phyloP scores from a whole-genome alignment of 2,888 invertebrate genomes.

The Cremastinae sp. region DNA sequence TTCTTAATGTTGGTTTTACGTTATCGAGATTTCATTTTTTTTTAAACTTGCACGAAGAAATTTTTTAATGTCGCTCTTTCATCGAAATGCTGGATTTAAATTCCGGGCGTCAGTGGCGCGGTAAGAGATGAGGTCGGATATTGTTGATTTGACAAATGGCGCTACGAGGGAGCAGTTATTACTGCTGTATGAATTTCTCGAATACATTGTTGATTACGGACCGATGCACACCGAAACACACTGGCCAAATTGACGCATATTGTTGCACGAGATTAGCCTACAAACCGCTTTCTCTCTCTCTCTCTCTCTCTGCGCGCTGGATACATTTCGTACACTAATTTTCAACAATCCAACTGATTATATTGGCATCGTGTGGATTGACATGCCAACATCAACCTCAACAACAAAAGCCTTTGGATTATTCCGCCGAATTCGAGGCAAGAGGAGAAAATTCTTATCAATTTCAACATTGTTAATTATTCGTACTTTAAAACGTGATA shows the following conservation, averaged over 20 bases:
- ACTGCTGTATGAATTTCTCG: slow-evolving; percentile 11
- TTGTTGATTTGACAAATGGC: slow-evolving; percentile 13
- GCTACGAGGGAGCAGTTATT: background rate
- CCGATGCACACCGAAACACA: slow-evolving; percentile 20
- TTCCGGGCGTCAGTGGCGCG: no score
- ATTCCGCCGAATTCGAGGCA: no score
- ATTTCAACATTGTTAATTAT: background rate
- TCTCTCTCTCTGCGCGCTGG: background rate
- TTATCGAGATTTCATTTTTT: no score
- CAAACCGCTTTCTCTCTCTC: no score
- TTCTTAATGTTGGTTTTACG: no score
- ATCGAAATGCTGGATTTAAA: no score
- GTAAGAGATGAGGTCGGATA: background rate
- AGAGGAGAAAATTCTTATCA: background rate
- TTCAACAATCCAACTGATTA: background rate
- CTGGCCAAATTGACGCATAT: slow-evolving; percentile 21
- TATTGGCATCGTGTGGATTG: slow-evolving; percentile 1
- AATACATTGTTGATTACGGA: background rate
- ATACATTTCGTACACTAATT: slow-evolving; percentile 7
- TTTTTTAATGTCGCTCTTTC: no score
- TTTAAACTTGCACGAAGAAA: no score
- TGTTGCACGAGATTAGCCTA: slow-evolving; percentile 23
- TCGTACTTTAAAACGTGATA: no score
- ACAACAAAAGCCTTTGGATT: background rate
- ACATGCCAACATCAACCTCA: background rate